phyloP scores from a whole-genome alignment of 1,140 invertebrate species.

The Macrobrachium nipponense region DNA sequence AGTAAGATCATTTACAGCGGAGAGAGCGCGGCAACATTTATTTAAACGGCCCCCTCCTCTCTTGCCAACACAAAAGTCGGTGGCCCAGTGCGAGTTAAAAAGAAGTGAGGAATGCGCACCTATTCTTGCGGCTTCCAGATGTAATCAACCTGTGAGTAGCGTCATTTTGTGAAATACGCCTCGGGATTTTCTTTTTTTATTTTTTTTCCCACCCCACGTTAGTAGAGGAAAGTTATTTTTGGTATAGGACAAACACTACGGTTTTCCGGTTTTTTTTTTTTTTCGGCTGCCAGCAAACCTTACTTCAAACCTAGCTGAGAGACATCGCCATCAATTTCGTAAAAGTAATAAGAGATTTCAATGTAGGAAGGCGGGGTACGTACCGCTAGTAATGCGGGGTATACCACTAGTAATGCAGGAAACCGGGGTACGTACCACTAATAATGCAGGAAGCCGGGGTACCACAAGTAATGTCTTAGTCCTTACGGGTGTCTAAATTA shows the following conservation, averaged over 20 bases:
- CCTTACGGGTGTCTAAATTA: too few relatives aligned
- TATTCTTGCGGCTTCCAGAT: slow-evolving; percentile 5
- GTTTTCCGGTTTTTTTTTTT: neutral
- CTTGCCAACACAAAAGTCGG: slow-evolving; percentile 12
- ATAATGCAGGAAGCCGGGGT: too few relatives aligned
- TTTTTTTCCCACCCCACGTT: neutral
- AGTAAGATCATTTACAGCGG: slow-evolving; percentile 43
- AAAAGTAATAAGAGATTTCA: too few relatives aligned
- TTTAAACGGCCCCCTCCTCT: neutral
- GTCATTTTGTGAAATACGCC: neutral
- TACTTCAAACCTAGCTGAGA: too few relatives aligned
- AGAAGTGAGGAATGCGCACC: neutral
- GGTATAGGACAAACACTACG: neutral
- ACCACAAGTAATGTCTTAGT: too few relatives aligned
- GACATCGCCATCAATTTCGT: too few relatives aligned
- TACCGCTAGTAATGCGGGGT: too few relatives aligned
- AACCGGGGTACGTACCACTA: too few relatives aligned
- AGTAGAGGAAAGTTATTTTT: neutral
- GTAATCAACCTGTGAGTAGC: neutral
- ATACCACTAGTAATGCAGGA: too few relatives aligned
- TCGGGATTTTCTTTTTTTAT: neutral
- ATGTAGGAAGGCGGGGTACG: too few relatives aligned
- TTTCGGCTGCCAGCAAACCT: too few relatives aligned
- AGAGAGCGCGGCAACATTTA: neutral
- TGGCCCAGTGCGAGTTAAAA: neutral